Conservation (phyloP, 1,140 invertebrate species). For the Tenebrio molitor region DNA sequence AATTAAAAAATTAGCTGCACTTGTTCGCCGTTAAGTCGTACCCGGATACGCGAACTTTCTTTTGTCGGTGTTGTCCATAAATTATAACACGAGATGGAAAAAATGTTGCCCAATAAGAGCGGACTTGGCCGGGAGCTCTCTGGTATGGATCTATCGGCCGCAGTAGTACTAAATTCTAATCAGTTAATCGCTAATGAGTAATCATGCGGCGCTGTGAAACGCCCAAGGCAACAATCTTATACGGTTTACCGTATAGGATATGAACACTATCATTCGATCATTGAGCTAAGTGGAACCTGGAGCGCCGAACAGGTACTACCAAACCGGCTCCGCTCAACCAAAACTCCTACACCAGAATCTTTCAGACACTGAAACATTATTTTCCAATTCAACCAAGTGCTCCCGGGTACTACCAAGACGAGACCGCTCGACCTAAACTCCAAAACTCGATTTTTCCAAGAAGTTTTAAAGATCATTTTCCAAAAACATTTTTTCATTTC, state of each 20-base stretch:
- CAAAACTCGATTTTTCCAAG: too few relatives aligned
- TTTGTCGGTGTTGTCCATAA: constrained; percentile 22
- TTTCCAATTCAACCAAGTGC: too few relatives aligned
- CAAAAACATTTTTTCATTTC: too few relatives aligned
- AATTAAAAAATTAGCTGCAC: constrained; percentile 31
- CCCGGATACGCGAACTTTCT: constrained; percentile 31
- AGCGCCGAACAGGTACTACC: too few relatives aligned
- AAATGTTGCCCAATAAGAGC: constrained; percentile 28
- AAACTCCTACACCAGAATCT: too few relatives aligned
- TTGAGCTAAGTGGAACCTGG: constrained; percentile 1
- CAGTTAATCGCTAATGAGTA: constrained; percentile 48
- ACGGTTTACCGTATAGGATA: constrained; percentile 10
- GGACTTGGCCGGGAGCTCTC: constrained; percentile 18
- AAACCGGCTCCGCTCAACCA: too few relatives aligned
- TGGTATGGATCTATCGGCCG: constrained; percentile 37
- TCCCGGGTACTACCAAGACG: too few relatives aligned
- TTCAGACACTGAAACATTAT: too few relatives aligned
- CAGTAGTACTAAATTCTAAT: constrained; percentile 48
- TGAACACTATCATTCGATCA: constrained; percentile 29
- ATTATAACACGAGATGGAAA: constrained; percentile 17
- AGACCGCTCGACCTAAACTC: too few relatives aligned
- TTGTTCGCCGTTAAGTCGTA: constrained; percentile 15
- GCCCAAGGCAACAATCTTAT: constrained; percentile 4
- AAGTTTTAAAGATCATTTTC: too few relatives aligned
- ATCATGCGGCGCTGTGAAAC: constrained; percentile 42